Percentiles rank a stretch among this genome's conserved stretches.
Conservation (phyloP, 2,888 invertebrate genomes). For the Macrophya annulata region DNA sequence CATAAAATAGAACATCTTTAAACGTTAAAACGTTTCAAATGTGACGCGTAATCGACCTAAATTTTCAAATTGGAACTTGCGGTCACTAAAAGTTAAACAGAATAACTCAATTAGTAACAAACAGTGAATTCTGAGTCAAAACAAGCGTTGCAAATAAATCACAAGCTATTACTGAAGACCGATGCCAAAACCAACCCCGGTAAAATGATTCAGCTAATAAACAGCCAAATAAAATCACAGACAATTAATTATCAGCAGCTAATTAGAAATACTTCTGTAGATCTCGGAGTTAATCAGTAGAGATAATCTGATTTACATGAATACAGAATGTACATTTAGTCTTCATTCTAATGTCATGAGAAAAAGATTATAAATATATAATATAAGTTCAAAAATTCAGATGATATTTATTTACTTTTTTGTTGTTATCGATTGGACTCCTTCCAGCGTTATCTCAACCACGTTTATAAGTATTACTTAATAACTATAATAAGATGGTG, state of each 20-base stretch:
- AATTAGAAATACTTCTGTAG: neutral
- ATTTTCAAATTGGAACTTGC: neutral
- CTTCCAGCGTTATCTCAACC: neutral
- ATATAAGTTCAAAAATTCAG: no score
- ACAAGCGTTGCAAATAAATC: conserved; percentile 27
- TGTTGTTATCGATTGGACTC: neutral
- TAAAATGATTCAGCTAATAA: neutral
- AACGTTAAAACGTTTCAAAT: neutral
- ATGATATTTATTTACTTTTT: neutral
- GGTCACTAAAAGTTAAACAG: neutral
- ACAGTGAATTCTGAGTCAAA: conserved; percentile 18
- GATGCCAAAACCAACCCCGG: neutral
- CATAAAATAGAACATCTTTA: conserved; percentile 46
- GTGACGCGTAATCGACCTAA: conserved; percentile 19
- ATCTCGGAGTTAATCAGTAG: neutral
- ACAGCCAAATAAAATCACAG: neutral
- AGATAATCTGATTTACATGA: neutral
- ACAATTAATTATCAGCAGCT: neutral
- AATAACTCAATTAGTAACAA: conserved; percentile 26
- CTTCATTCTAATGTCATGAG: neutral
- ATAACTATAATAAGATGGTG: conserved; percentile 30
- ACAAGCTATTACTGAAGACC: neutral
- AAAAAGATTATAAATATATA: neutral
- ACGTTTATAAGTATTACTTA: neutral
- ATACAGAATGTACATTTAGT: neutral